Evolutionary conservation across 2,113 vertebrate species (phyloP).

Genomic region (Ia io): DNA sequence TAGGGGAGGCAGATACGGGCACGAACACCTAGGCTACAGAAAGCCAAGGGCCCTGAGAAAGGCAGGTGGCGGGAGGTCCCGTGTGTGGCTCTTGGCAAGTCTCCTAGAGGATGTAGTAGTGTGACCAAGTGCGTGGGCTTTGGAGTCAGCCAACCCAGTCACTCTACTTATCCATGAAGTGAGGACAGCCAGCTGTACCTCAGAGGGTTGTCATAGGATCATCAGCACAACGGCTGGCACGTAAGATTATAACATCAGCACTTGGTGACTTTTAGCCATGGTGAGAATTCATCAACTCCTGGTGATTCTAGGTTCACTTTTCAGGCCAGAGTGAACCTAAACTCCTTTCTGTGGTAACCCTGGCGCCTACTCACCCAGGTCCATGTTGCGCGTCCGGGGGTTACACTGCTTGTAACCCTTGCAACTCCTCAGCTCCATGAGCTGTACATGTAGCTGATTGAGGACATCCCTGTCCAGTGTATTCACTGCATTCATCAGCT

Average conservation of each 20-base stretch:
- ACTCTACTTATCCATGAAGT: not conserved
- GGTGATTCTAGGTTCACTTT: not conserved
- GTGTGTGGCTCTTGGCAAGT: not conserved
- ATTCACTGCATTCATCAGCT: conserved; percentile 95
- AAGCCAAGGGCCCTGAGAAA: not conserved
- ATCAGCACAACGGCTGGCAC: not conserved
- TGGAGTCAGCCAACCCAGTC: not conserved
- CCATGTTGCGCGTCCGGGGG: conserved; percentile 87
- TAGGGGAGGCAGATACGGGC: not conserved
- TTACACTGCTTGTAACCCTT: conserved; percentile 96
- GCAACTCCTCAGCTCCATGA: conserved; percentile 94
- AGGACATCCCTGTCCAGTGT: conserved; percentile 90
- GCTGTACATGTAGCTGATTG: conserved; percentile 92
- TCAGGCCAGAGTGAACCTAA: not conserved
- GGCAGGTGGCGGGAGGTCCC: accelerated
- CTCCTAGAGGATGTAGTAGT: not conserved
- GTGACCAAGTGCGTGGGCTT: too few relatives aligned
- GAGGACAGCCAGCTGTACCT: not conserved
- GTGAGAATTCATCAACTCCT: not conserved
- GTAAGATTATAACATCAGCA: accelerated
- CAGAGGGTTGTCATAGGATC: not conserved
- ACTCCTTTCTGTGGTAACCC: not conserved
- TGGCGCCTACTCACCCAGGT: conserved; percentile 85
- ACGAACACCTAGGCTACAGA: accelerated
- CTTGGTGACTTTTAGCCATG: not conserved